Percentiles rank a stretch among this genome's conserved stretches.
Evolutionary conservation across 2,113 vertebrate species (phyloP).

Genomic region (Tenrec ecaudatus): DNA sequence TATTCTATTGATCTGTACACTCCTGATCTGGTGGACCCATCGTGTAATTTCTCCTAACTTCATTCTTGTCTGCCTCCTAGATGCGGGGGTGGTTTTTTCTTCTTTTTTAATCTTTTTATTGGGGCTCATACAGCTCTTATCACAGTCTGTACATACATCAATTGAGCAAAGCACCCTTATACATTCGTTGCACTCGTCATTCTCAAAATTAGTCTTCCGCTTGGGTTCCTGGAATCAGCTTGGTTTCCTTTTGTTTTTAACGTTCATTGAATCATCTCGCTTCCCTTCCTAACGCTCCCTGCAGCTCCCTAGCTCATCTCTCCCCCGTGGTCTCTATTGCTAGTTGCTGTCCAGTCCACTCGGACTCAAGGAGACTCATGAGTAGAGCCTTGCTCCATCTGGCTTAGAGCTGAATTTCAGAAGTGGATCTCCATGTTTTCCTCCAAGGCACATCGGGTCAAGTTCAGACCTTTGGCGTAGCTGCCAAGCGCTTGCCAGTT

Average conservation of each 20-base stretch:
- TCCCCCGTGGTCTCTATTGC: background rate
- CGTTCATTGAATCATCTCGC: background rate
- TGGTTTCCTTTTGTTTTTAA: no score
- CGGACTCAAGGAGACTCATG: background rate
- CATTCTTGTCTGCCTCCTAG: background rate
- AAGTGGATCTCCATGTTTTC: background rate
- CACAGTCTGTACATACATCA: no score
- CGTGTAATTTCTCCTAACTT: no score
- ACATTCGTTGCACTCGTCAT: no score
- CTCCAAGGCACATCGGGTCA: background rate
- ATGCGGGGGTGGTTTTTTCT: background rate
- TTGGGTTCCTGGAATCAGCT: no score
- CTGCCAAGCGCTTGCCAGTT: background rate
- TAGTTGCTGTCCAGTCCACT: background rate
- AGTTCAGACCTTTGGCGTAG: background rate
- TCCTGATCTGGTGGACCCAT: background rate
- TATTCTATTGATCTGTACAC: background rate
- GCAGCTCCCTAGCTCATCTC: background rate
- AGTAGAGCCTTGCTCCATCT: background rate
- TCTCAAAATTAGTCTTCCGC: no score
- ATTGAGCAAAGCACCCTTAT: no score
- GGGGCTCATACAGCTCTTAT: no score
- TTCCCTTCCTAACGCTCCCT: background rate
- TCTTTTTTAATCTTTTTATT: no score
- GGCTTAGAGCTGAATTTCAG: background rate